Percentiles rank a stretch among this genome's conserved stretches.
These are phyloP conservation scores for Yoshiicerus persimilis DNA, from an alignment of 1,140 invertebrate species.

Conservation along the genomic window DNA sequence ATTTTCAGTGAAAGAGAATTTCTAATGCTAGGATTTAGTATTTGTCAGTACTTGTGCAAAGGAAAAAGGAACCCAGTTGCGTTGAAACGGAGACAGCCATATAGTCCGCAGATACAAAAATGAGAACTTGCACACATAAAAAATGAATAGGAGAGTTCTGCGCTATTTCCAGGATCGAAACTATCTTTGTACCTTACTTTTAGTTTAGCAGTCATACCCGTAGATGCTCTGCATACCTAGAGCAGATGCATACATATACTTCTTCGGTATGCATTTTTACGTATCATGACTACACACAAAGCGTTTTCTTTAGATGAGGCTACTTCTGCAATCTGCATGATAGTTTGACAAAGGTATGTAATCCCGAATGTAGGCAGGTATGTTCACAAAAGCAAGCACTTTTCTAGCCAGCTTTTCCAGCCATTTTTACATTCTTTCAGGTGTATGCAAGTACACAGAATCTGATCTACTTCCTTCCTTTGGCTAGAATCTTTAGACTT, in stretches of 20 bases:
- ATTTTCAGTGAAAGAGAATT: neutral
- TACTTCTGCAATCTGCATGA: too few species aligned
- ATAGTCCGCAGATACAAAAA: neutral
- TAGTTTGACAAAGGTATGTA: too few species aligned
- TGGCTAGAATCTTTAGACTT: neutral
- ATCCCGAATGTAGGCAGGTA: too few species aligned
- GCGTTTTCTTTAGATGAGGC: too few species aligned
- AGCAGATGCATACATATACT: too few species aligned
- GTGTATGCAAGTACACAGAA: neutral
- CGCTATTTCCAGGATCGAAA: neutral
- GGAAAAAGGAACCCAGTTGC: neutral
- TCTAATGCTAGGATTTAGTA: neutral
- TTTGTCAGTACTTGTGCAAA: neutral
- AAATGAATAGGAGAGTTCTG: neutral
- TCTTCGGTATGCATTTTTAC: too few species aligned
- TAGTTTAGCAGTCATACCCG: neutral
- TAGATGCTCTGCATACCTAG: neutral
- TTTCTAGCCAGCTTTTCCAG: neutral
- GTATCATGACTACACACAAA: too few species aligned
- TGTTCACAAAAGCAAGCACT: neutral
- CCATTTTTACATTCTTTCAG: neutral
- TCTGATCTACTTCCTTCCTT: neutral
- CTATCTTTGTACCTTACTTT: neutral
- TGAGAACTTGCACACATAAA: neutral
- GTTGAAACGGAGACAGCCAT: neutral